Conservation (phyloP, 2,797 vertebrate species). For the Coregonus sp. region DNA sequence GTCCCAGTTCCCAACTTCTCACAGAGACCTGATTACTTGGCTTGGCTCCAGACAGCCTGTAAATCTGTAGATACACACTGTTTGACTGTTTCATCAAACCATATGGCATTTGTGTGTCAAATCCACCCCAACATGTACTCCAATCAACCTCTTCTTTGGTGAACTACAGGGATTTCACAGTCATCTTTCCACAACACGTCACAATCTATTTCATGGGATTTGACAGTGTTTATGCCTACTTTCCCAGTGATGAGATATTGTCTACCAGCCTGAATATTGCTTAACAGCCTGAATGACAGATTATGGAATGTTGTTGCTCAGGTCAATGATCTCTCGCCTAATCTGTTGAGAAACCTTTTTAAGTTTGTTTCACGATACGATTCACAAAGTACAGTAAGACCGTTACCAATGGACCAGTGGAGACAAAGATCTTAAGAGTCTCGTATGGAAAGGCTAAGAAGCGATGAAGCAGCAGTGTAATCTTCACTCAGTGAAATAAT, state of each 20-base stretch:
- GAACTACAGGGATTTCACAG: neutral
- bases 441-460: neutral
- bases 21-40: neutral
- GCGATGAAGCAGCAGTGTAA: neutral
- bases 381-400: neutral
- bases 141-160: neutral
- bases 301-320: neutral
- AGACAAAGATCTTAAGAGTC: neutral
- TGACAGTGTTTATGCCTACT: neutral
- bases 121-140: neutral
- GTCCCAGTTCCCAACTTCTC: too few relatives aligned
- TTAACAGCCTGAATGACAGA: neutral
- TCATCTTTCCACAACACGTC: neutral
- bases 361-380: constrained; percentile 1
- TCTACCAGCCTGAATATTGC: neutral
- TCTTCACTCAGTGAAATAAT: neutral
- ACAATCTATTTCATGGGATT: neutral
- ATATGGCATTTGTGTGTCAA: neutral
- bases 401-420: neutral
- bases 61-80: too few relatives aligned
- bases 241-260: neutral
- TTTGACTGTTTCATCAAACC: neutral
- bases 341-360: constrained; percentile 8
- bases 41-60: neutral
- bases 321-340: neutral